Conservation (phyloP, 2,113 vertebrate genomes). For the Neogobius melanostomus region DNA sequence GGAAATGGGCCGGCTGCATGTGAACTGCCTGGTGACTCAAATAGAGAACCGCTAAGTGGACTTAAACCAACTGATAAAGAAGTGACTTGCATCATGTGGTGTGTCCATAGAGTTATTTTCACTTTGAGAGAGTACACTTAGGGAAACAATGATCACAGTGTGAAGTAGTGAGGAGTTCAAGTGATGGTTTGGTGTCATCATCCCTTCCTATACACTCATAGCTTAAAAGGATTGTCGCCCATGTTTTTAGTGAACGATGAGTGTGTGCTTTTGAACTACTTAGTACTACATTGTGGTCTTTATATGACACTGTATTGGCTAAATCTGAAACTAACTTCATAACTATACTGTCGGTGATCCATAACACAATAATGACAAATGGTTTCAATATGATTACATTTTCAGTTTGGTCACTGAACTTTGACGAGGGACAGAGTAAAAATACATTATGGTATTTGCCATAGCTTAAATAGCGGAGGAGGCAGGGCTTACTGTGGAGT, state of each 20-base stretch:
- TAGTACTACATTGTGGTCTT: constrained; percentile 45
- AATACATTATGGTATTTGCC: constrained; percentile 29
- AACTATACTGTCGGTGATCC: constrained; percentile 17
- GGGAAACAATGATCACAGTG: constrained; percentile 9
- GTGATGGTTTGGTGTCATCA: neutral
- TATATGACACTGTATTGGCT: constrained; percentile 34
- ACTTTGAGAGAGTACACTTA: constrained; percentile 31
- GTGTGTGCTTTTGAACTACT: constrained; percentile 23
- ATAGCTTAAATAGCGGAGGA: constrained; percentile 21
- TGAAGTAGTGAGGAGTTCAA: constrained; percentile 31
- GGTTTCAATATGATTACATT: constrained; percentile 61
- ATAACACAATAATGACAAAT: constrained; percentile 34
- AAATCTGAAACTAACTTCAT: constrained; percentile 42
- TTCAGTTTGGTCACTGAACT: constrained; percentile 29
- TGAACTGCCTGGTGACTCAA: constrained; percentile 56
- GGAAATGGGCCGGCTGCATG: constrained; percentile 14
- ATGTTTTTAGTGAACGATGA: constrained; percentile 41
- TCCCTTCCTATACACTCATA: neutral
- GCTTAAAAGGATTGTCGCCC: neutral
- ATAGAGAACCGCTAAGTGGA: constrained; percentile 41
- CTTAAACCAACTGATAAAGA: constrained; percentile 37
- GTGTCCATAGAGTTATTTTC: constrained; percentile 20
- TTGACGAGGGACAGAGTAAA: constrained; percentile 28
- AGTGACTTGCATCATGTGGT: constrained; percentile 27
- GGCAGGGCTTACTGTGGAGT: constrained; percentile 25